These are phyloP conservation scores for Venturia canescens DNA, from an alignment of 1,140 invertebrate genomes.

Conservation along the genomic window DNA sequence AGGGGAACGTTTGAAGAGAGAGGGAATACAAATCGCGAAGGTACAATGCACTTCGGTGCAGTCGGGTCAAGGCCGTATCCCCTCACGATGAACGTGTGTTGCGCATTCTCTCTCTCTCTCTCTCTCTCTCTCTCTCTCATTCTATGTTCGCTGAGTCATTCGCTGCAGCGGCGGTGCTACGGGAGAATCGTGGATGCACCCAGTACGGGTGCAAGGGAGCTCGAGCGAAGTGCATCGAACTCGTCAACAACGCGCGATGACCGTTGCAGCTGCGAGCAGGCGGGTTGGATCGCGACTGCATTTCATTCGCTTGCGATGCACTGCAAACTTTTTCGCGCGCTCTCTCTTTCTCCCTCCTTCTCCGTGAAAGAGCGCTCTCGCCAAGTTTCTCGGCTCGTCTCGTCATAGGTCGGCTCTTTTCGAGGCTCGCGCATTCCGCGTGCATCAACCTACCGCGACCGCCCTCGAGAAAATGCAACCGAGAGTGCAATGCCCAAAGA, in stretches of 20 bases:
- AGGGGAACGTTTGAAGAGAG: background rate
- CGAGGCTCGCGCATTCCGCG: constrained; percentile 68
- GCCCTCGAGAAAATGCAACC: constrained; percentile 65
- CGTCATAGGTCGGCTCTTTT: constrained; percentile 59
- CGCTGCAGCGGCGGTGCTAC: constrained; percentile 54
- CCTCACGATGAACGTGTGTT: constrained; percentile 58
- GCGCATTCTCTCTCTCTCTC: background rate
- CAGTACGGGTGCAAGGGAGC: constrained; percentile 38
- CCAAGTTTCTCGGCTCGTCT: constrained; percentile 52
- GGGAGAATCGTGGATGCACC: constrained; percentile 61
- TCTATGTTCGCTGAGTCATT: constrained; percentile 67
- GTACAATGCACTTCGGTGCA: constrained; percentile 68
- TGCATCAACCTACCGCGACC: constrained; percentile 67
- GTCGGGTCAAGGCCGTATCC: constrained; percentile 75
- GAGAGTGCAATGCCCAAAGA: constrained; percentile 69
- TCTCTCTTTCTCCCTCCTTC: constrained; percentile 32
- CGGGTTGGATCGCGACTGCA: constrained; percentile 39
- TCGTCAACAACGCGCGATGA: constrained; percentile 61
- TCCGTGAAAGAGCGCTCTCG: background rate
- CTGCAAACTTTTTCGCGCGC: constrained; percentile 17
- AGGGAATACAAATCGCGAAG: constrained; percentile 57
- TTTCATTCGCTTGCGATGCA: constrained; percentile 28
- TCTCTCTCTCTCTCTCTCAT: background rate
- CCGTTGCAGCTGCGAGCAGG: constrained; percentile 74
- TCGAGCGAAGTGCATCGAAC: constrained; percentile 73